Evolutionary conservation across 2,888 invertebrate genomes (phyloP).

Genomic region (Automeris io): DNA sequence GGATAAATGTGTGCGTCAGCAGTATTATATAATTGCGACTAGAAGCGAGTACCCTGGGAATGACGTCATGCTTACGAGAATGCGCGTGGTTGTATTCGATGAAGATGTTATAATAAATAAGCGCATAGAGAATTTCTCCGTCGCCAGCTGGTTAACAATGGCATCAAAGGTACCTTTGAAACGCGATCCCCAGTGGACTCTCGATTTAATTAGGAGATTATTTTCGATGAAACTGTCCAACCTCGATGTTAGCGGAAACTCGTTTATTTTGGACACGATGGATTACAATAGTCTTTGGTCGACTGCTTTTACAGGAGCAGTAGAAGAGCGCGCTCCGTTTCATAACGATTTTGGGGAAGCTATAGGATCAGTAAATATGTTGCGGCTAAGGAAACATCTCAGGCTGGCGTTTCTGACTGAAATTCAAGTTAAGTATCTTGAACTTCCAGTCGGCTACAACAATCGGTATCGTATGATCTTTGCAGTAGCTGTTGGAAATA

Average conservation of each 20-base stretch:
- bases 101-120: constrained; percentile 12
- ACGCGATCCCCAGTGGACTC: constrained; percentile 2
- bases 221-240: neutral
- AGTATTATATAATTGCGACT: constrained; percentile 18
- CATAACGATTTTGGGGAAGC: constrained; percentile 23
- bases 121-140: constrained; percentile 15
- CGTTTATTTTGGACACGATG: constrained; percentile 6
- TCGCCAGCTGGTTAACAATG: constrained; percentile 11
- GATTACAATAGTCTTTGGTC: constrained; percentile 23
- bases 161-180: constrained; percentile 5
- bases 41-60: constrained; percentile 12
- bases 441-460: constrained; percentile 28
- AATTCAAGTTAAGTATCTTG: constrained; percentile 26
- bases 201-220: constrained; percentile 3
- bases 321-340: constrained; percentile 18
- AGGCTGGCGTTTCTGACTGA: constrained; percentile 24
- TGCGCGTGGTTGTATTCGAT: constrained; percentile 17
- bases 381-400: constrained; percentile 24
- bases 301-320: constrained; percentile 22
- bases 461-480: constrained; percentile 18
- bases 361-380: constrained; percentile 26
- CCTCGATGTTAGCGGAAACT: constrained; percentile 6
- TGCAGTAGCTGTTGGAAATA: neutral
- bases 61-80: constrained; percentile 16
- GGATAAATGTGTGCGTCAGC: constrained; percentile 16